Conservation (phyloP, 2,888 invertebrate species). For the Pseudoips prasinana region DNA sequence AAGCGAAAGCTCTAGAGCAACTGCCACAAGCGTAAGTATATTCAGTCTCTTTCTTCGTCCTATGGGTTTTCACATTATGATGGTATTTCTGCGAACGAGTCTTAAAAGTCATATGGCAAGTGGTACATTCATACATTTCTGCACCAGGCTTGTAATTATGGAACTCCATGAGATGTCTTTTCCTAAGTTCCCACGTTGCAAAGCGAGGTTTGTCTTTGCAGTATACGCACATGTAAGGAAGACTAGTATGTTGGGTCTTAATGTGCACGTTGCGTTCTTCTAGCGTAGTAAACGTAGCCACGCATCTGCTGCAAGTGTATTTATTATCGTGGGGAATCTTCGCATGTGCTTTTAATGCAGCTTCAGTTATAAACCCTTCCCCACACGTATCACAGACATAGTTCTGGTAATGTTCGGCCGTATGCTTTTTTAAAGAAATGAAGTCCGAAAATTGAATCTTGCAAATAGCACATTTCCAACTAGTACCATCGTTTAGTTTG, state of each 20-base stretch:
- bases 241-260: slow-evolving; percentile 65
- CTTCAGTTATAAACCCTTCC: slow-evolving; percentile 71
- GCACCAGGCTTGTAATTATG: slow-evolving; percentile 72
- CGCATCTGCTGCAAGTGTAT: slow-evolving; percentile 67
- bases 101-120: slow-evolving; percentile 73
- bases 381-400: slow-evolving; percentile 75
- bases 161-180: slow-evolving; percentile 69
- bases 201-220: slow-evolving; percentile 73
- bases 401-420: slow-evolving; percentile 69
- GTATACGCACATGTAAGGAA: slow-evolving; percentile 70
- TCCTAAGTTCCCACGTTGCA: slow-evolving; percentile 69
- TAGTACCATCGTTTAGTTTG: slow-evolving; percentile 64
- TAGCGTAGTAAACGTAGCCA: slow-evolving; percentile 65
- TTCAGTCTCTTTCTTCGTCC: slow-evolving; percentile 69
- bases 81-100: slow-evolving; percentile 74
- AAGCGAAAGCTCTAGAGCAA: slow-evolving; percentile 75
- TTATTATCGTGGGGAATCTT: slow-evolving; percentile 71
- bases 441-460: slow-evolving; percentile 67
- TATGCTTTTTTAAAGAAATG: slow-evolving; percentile 65
- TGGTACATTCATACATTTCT: slow-evolving; percentile 72
- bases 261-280: slow-evolving; percentile 68
- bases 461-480: slow-evolving; percentile 72
- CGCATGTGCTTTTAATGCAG: slow-evolving; percentile 62
- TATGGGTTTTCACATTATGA: slow-evolving; percentile 70
- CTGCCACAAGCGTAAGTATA: slow-evolving; percentile 73